A percentile compares a stretch with the other conserved stretches of the same genome.
Evolutionary conservation across 2,113 vertebrate species (phyloP).

Genomic region (Marmota flaviventris): DNA sequence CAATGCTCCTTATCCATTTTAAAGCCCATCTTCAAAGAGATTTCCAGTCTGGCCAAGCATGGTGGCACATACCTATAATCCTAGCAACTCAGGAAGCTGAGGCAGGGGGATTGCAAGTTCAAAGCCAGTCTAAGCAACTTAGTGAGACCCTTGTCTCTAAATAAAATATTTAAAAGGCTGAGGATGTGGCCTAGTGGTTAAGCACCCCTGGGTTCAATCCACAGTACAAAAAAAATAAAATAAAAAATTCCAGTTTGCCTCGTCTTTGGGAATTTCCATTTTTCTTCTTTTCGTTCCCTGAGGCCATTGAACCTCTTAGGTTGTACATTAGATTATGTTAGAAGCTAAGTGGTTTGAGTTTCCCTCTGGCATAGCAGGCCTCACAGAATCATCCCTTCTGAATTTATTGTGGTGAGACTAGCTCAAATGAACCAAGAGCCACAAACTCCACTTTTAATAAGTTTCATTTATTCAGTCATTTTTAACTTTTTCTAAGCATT

Average conservation of each 20-base stretch:
- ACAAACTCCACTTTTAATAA: background rate
- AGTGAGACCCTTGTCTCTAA: too few species aligned
- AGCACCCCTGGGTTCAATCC: too few species aligned
- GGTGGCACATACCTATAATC: too few species aligned
- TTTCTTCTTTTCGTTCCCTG: conserved; percentile 33
- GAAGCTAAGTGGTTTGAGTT: background rate
- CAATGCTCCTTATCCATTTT: background rate
- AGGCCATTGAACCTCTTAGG: background rate
- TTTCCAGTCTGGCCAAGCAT: background rate
- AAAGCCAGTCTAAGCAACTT: too few species aligned
- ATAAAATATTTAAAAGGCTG: too few species aligned
- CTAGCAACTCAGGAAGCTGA: too few species aligned
- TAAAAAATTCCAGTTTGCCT: background rate
- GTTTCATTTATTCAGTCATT: background rate
- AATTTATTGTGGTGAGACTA: background rate
- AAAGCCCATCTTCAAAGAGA: conserved; percentile 7
- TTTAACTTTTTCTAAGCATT: conserved; percentile 43
- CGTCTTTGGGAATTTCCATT: background rate
- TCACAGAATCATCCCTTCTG: background rate
- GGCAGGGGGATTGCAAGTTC: too few species aligned
- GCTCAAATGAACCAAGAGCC: background rate
- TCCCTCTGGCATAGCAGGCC: background rate
- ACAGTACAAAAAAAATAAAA: too few species aligned
- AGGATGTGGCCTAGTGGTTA: too few species aligned
- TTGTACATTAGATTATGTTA: conserved; percentile 12